Base-by-base conservation (phyloP, 1,140 invertebrate genomes). In the Drosophila repletoides region DNA sequence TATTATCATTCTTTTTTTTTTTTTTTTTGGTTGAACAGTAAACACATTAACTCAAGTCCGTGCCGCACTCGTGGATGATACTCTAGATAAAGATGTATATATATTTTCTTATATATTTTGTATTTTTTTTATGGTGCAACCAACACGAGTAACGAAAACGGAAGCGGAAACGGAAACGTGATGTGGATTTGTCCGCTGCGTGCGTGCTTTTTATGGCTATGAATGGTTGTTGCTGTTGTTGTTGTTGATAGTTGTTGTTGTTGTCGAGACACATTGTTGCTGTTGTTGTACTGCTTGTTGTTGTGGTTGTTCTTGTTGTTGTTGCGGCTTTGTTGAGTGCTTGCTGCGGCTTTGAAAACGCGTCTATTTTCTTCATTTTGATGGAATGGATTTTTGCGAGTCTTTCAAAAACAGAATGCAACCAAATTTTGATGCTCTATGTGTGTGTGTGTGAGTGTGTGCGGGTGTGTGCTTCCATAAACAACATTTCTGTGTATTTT, bases 171-270 rank as follows among this genome's bases (percentile, higher is more conserved):
- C 55, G 63, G 43, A 59, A 51, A 63, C 49, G 60, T 67, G 56
- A 36, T 61, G 56, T 61, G 64, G 36, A 21, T 21, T 29, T 43
- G 15, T 55, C 52, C 38, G 72, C 17, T 58, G 76, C 41, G 60
- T 80, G 76, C 69, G 72, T 70, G 52, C 41, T 40, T 34, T 69
- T 61, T 67, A 53, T 69, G 58, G 51, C 41, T 66, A 60, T 69
- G 43, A 49, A 66, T 69, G 49, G 28, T 56, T 59, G 55, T 24
- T 66, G 63, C 41, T 22, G 34, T 60, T 36, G 38, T 34, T 33
- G 59, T 40, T 41, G 59, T 53, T 69, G 22, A 28, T 34, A 24
- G 59, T 40, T 41, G 59, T 53, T 69, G 22, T 45, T 56, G 49
- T 45, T 55, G 41, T 53, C 21, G 52, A 26, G 24, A 15, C 22